Evolutionary conservation across 2,113 vertebrate genomes (phyloP), one percentile per base, ranked within the genome.

Genomic region (Sprattus sprattus): DNA sequence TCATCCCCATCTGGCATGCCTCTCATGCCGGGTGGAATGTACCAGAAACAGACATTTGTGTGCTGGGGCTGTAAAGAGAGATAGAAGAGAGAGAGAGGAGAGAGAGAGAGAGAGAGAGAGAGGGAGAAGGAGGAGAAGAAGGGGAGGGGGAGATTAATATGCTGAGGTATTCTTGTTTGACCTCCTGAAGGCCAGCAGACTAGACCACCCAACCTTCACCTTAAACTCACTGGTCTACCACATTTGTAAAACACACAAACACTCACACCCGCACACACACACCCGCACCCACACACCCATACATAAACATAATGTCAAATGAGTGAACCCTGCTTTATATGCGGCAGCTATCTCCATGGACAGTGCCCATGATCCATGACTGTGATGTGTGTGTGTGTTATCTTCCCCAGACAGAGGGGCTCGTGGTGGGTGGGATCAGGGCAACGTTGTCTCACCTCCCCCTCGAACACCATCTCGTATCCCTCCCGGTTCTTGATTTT

Each of bases 31-130:
- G 97, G 98, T 0, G 98, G 98, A 91, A 99, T 94, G 89, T 98
- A 99, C 98, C 98, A 99, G 93, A 99, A 99, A 82, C 98, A 99
- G 85, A 99, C 97, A 1, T 99, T 99, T 86, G 98, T 99, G 90
- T 99, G 98, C 89, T 99, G 97, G 1, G 98, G 98, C 98, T 99
- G 91, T 44, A 92, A 86, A 90, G 83, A 83, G 45, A 81, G n/a
- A 54, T 49, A 85, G n/a, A 20, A 84, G 25, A 45, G 60, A 25
- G 13, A 71, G 13, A 16, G 5, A 50, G 18, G 46, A 49, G 25
- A 67, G n/a, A 49, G 18, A 81, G 15, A 81, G 46, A 78, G 8
- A 57, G 16, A 75, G 18, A 46, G 16, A 45, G 4, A 22, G 52
- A 45, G 39, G n/a, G 2, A 57, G 11, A 45, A 13, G 11, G 28